Evolutionary conservation across 2,113 vertebrate genomes (phyloP), one percentile per base, ranked within the genome.

Genomic region (Callipepla californica): DNA sequence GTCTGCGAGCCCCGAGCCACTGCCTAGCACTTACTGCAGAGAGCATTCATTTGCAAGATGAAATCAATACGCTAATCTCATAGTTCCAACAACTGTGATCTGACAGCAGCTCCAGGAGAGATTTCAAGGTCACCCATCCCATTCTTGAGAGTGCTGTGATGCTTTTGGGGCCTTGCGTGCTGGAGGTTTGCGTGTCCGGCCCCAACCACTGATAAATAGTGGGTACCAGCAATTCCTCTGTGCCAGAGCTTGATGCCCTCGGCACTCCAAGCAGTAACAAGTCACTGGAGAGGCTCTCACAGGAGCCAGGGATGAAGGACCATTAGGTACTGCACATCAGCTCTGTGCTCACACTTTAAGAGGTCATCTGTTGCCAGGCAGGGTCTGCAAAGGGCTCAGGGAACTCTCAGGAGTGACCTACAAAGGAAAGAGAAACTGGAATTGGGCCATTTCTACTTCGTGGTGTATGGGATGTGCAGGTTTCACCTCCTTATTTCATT

Each of bases 401-500:
- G 11, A 57, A 68, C 44, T 55, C 78, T 34, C 74, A 63, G n/a
- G 40, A 75, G 58, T 4, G 84, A 80, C 42, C 74, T 61, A 26
- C 40, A 83, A 63, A 76, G 42, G 42, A 32, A 44, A 65, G 18
- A 72, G 51, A 0, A 18, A 74, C 3, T 48, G 87, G 32, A 83
- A 59, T 40, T 42, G 72, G 48, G 81, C 30, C 40, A 18, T 13
- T 58, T 7, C 23, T 63, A 1, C 45, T 2, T 9, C 3, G 7
- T 1, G n/a, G n/a, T 11, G 66, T 10, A 51, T 0, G 0, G 61
- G 42, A 21, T 51, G 28, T 84, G 80, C n/a, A 20, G 8, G 17
- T 2, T 34, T 45, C 28, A 26, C 34, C 42, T 5, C 9, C 51
- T 42, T 2, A 1, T 5, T 25, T 10, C 13, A 1, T 4, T 23